These are phyloP conservation scores for Amblyornis subalaris DNA, from an alignment of 2,113 vertebrate genomes.

Conservation along the genomic window DNA sequence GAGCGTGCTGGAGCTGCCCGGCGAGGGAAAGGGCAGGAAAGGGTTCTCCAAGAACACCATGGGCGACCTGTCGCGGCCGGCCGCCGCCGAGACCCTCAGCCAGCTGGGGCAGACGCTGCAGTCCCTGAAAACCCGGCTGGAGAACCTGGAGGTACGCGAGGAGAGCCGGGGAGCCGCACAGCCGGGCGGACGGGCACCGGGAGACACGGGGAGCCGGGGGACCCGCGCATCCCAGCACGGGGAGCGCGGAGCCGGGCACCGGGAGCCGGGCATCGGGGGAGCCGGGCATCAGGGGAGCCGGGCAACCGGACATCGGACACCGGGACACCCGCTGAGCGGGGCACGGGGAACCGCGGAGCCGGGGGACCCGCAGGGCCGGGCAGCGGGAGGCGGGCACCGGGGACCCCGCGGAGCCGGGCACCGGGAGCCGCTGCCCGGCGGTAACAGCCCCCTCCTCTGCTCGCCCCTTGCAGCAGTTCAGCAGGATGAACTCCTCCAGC, in stretches of 20 bases:
- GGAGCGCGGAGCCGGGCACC: background rate
- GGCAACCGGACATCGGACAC: background rate
- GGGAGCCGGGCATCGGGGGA: background rate
- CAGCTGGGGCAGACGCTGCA: constrained; percentile 95
- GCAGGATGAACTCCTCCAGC: constrained; percentile 85
- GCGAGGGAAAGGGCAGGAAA: constrained; percentile 78
- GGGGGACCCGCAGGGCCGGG: background rate
- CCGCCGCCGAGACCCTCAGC: constrained; percentile 89
- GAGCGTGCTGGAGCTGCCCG: constrained; percentile 74
- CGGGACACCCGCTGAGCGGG: background rate
- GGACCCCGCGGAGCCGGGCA: background rate
- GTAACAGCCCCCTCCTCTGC: background rate
- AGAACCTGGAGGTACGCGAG: constrained; percentile 88
- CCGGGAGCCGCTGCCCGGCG: background rate
- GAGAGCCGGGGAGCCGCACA: background rate
- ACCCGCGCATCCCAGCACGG: background rate
- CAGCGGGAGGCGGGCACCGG: background rate
- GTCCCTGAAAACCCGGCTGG: constrained; percentile 90
- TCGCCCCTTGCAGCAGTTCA: constrained; percentile 81
- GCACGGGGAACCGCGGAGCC: background rate
- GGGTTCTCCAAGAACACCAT: constrained; percentile 85
- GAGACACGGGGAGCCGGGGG: background rate
- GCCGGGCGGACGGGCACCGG: background rate
- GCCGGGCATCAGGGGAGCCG: background rate
- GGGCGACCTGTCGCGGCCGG: constrained; percentile 90